Percentiles rank a stretch among this genome's conserved stretches.
Evolutionary conservation across 2,888 invertebrate species (phyloP).

Genomic region (Oxystoma pomonae): DNA sequence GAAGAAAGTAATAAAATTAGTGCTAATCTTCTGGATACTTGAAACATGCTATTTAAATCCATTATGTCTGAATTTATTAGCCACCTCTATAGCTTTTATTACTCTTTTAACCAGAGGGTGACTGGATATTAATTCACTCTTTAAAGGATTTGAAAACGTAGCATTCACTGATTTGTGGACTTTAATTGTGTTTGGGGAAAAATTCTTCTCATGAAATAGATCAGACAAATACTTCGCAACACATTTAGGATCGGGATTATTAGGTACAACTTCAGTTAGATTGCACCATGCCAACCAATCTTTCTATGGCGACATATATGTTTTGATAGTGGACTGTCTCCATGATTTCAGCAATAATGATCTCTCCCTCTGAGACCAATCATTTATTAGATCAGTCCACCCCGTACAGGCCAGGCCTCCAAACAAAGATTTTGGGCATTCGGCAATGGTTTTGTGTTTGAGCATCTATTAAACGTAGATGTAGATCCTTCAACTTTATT

Average conservation of each 20-base stretch:
- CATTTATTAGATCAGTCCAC: neutral
- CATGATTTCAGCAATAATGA: too few relatives aligned
- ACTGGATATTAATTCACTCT: too few relatives aligned
- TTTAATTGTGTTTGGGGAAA: neutral
- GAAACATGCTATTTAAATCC: slow-evolving; percentile 11
- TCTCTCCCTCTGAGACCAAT: too few relatives aligned
- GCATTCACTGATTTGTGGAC: neutral
- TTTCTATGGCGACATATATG: slow-evolving; percentile 17
- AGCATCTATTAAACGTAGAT: neutral
- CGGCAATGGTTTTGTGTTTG: neutral
- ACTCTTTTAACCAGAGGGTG: neutral
- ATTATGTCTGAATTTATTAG: slow-evolving; percentile 3
- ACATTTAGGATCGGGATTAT: neutral
- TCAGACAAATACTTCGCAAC: too few relatives aligned
- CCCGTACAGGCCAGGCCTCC: neutral
- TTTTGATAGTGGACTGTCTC: slow-evolving; percentile 9
- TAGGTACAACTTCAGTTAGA: neutral
- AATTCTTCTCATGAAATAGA: neutral
- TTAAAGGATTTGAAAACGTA: too few relatives aligned
- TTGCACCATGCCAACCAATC: slow-evolving; percentile 10
- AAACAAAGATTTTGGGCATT: neutral
- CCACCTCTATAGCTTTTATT: slow-evolving; percentile 10
- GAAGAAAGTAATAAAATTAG: slow-evolving; percentile 19
- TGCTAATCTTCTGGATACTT: slow-evolving; percentile 14
- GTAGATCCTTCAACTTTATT: neutral